These are phyloP conservation scores for Pseudomyrmex cubaensis DNA, from an alignment of 1,140 invertebrate species.

Conservation along the genomic window DNA sequence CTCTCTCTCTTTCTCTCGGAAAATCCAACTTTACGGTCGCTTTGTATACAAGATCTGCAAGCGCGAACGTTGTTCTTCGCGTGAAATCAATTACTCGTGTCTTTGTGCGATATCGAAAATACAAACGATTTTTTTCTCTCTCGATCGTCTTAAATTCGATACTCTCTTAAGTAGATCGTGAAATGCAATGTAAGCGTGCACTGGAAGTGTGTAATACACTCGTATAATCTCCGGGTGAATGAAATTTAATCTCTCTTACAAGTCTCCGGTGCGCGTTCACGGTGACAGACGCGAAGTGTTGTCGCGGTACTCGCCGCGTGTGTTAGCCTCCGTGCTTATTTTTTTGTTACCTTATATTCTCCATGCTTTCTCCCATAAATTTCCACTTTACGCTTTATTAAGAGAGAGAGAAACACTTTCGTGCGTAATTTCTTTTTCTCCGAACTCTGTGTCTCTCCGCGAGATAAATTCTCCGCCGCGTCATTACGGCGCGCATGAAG, in stretches of 20 bases:
- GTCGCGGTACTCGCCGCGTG: no score
- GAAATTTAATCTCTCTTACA: slow-evolving; percentile 17
- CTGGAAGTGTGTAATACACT: no score
- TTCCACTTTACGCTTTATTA: neutral
- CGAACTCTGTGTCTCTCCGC: neutral
- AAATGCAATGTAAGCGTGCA: neutral
- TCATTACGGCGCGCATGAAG: slow-evolving; percentile 13
- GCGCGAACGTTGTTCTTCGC: no score
- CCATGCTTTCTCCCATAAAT: neutral
- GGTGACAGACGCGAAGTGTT: neutral
- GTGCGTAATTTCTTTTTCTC: neutral
- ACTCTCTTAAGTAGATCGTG: no score
- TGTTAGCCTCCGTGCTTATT: neutral
- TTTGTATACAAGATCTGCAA: no score
- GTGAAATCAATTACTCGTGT: no score
- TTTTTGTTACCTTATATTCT: neutral
- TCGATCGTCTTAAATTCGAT: no score
- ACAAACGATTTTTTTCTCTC: no score
- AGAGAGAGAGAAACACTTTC: neutral
- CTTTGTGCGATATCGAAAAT: no score
- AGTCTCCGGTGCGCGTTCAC: neutral
- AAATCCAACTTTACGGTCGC: no score
- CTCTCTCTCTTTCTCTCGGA: no score
- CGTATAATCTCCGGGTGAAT: no score
- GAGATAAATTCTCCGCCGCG: neutral